Base-by-base conservation (phyloP, 2,113 vertebrate species). In the Gambusia holbrooki region DNA sequence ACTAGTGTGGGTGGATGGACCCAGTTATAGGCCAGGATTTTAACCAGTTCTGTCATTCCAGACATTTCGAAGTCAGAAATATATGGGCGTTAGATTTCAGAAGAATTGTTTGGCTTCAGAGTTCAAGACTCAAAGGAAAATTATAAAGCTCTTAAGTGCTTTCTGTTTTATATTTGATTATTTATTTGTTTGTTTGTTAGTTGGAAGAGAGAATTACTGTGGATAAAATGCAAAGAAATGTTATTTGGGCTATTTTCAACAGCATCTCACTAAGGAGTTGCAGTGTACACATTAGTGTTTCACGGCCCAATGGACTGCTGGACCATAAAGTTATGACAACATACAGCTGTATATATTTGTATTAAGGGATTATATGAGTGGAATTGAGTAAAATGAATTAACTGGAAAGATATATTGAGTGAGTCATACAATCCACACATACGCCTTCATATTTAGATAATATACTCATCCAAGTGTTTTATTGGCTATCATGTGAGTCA, bases 41-140 rank as follows among this genome's bases (percentile, higher is more conserved):
- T 22, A 40, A 35, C 17, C 25, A 32, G 69, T 60, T 64, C 67
- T 64, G 62, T 27, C 69, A n/a, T 13, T 37, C 74, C 60, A 12
- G 35, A 37, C 35, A 37, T 75, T 80, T 84, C n/a, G 19, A n/a
- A 72, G 63, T 74, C 32, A 72, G 37, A 78, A 30, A 62, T 81
- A 58, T 68, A 61, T 81, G 64, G 77, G 63, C 4, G 58, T 10
- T 19, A 12, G 54, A 71, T 62, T 48, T 77, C 17, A 17, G 30
- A 61, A 78, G 28, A 69, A 74, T 76, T 22, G 37, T 73, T 32
- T 69, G 69, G 35, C 62, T 71, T 42, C 61, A 8, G 29, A 37
- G 45, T 6, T 83, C 65, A 63, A 28, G 85, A 82, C 85, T 58
- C 8, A 3, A 77, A 86, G 82, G 80, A 91, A 90, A 86, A 80